phyloP scores from a whole-genome alignment of 2,797 vertebrate genomes.

The Lepidocolaptes lacrymiger region DNA sequence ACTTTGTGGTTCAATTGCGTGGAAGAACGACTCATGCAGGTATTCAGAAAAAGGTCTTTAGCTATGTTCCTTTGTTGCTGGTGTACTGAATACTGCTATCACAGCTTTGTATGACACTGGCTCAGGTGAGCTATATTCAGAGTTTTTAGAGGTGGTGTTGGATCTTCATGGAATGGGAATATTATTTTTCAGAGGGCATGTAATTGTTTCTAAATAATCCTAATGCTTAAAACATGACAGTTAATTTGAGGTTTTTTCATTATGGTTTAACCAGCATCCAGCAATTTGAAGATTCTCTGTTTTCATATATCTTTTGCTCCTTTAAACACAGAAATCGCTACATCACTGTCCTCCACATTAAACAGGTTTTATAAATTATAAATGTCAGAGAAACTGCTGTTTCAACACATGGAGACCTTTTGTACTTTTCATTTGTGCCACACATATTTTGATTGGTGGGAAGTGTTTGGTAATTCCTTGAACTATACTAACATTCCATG shows the following conservation, averaged over 20 bases:
- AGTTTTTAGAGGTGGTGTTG: neutral
- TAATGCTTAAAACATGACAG: neutral
- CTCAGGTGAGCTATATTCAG: neutral
- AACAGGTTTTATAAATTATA: neutral
- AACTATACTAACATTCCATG: neutral
- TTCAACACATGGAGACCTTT: neutral
- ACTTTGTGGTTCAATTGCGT: neutral
- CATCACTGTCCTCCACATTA: neutral
- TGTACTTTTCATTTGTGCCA: neutral
- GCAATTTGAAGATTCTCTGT: neutral
- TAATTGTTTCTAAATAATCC: neutral
- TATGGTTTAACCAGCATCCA: neutral
- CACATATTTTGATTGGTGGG: neutral
- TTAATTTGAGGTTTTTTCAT: neutral
- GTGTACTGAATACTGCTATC: neutral
- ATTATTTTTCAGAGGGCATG: neutral
- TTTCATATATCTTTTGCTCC: neutral
- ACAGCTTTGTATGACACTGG: neutral
- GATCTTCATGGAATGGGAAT: neutral
- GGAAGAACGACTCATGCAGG: neutral
- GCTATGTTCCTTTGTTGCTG: neutral
- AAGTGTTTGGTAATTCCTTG: neutral
- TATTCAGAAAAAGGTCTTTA: neutral
- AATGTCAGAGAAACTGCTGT: neutral
- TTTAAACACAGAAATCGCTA: neutral